Percentiles rank a stretch among this genome's conserved stretches.
Evolutionary conservation across 2,888 invertebrate genomes (phyloP).

Genomic region (Eretmocerus hayati): DNA sequence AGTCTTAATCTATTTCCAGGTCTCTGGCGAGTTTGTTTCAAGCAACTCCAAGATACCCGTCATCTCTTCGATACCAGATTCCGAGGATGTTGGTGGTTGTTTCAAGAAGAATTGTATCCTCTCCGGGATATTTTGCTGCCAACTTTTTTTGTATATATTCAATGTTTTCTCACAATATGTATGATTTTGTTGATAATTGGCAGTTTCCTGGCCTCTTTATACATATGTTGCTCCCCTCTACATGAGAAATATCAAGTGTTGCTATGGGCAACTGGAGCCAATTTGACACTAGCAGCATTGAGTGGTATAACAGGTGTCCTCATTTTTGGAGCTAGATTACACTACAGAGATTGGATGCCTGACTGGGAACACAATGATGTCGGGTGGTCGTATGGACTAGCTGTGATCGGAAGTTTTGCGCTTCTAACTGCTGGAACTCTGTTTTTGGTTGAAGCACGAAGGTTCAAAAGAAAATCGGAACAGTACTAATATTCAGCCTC

Average conservation of each 20-base stretch:
- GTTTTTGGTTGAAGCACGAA: slow-evolving; percentile 76
- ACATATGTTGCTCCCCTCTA: slow-evolving; percentile 66
- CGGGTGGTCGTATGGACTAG: slow-evolving; percentile 89
- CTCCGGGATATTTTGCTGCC: slow-evolving; percentile 85
- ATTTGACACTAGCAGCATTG: slow-evolving; percentile 64
- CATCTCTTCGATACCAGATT: slow-evolving; percentile 79
- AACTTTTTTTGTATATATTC: slow-evolving; percentile 87
- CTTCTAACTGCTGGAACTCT: slow-evolving; percentile 71
- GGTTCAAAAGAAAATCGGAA: slow-evolving; percentile 67
- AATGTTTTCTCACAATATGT: slow-evolving; percentile 86
- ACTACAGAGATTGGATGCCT: slow-evolving; percentile 92
- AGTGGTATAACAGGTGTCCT: slow-evolving; percentile 78
- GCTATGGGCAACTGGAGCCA: slow-evolving; percentile 66
- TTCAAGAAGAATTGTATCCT: slow-evolving; percentile 93
- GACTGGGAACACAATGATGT: slow-evolving; percentile 93
- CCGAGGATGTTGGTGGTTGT: slow-evolving; percentile 92
- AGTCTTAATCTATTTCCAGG: slow-evolving; percentile 55
- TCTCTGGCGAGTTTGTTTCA: slow-evolving; percentile 92
- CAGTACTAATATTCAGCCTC: too few relatives aligned
- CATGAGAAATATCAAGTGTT: slow-evolving; percentile 71
- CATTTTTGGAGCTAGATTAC: slow-evolving; percentile 84
- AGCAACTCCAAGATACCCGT: slow-evolving; percentile 78
- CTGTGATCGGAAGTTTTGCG: slow-evolving; percentile 68
- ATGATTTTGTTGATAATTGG: slow-evolving; percentile 74
- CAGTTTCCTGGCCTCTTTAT: slow-evolving; percentile 65